These are phyloP conservation scores for Rhopalosiphum maidis DNA, from an alignment of 1,140 invertebrate genomes.

Conservation along the genomic window DNA sequence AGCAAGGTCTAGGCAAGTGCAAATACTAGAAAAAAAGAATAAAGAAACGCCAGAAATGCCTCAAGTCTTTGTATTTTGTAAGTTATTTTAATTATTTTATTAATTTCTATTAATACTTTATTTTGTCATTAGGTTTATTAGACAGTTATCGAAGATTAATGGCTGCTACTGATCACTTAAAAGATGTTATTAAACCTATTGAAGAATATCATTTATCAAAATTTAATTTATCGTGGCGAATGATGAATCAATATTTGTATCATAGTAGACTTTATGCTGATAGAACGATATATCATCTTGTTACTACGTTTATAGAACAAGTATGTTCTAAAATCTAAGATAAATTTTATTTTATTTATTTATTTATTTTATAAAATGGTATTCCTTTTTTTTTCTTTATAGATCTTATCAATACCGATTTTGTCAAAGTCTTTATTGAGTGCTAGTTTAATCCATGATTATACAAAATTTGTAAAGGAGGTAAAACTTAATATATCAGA, in stretches of 20 bases:
- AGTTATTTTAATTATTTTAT: constrained; percentile 61
- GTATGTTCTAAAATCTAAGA: constrained; percentile 62
- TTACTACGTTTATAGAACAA: constrained; percentile 67
- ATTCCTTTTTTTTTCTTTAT: neutral
- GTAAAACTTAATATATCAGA: constrained; percentile 50
- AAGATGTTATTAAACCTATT: constrained; percentile 68
- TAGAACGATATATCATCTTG: constrained; percentile 69
- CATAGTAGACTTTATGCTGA: constrained; percentile 71
- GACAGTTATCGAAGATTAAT: constrained; percentile 71
- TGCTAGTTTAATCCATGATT: constrained; percentile 46
- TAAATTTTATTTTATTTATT: neutral
- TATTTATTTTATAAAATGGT: neutral
- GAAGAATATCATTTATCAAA: constrained; percentile 68
- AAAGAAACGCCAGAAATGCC: constrained; percentile 65
- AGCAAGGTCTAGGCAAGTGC: constrained; percentile 69
- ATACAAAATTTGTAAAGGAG: constrained; percentile 50
- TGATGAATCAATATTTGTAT: constrained; percentile 72
- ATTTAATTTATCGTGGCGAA: constrained; percentile 71
- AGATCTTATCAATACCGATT: constrained; percentile 46
- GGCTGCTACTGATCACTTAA: constrained; percentile 66
- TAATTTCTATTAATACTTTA: neutral
- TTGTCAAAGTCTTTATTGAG: constrained; percentile 46
- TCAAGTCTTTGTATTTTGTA: constrained; percentile 67
- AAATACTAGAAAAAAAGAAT: constrained; percentile 65
- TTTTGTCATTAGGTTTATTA: constrained; percentile 64